Conservation (phyloP, 2,113 vertebrate species). For the Upupa epops region DNA sequence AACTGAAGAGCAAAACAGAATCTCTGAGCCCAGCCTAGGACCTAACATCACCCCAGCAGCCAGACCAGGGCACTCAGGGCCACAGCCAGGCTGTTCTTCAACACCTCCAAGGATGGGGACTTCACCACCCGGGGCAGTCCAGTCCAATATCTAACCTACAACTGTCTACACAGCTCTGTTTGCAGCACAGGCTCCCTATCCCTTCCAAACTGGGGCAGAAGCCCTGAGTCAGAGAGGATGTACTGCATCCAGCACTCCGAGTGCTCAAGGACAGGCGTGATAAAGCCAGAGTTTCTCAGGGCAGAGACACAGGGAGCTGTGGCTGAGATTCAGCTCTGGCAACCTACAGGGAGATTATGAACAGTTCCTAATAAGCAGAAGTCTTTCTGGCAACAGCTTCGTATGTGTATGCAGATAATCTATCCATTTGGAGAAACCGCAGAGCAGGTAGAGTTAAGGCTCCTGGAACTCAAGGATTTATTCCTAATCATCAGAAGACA, state of each 20-base stretch:
- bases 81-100: too few relatives aligned
- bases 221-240: not conserved
- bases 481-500: conserved; percentile 43
- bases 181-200: not conserved
- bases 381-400: not conserved
- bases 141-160: too few relatives aligned
- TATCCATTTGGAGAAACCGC: not conserved
- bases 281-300: conserved; percentile 8
- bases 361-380: not conserved
- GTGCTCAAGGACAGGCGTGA: not conserved
- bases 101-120: too few relatives aligned
- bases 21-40: too few relatives aligned
- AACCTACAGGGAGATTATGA: not conserved
- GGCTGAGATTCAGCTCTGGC: not conserved
- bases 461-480: conserved; percentile 26
- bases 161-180: not conserved
- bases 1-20: not conserved
- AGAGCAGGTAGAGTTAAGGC: conserved; percentile 21
- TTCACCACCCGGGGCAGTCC: too few relatives aligned
- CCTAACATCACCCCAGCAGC: too few relatives aligned
- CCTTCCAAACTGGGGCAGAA: not conserved
- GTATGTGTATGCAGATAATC: conserved; percentile 30
- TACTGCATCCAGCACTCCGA: not conserved
- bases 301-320: not conserved
- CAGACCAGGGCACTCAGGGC: too few relatives aligned